A percentile compares a stretch with the other conserved stretches of the same genome.
These are phyloP conservation scores for Amaurobius ferox DNA, from an alignment of 2,888 invertebrate genomes.

Conservation along the genomic window DNA sequence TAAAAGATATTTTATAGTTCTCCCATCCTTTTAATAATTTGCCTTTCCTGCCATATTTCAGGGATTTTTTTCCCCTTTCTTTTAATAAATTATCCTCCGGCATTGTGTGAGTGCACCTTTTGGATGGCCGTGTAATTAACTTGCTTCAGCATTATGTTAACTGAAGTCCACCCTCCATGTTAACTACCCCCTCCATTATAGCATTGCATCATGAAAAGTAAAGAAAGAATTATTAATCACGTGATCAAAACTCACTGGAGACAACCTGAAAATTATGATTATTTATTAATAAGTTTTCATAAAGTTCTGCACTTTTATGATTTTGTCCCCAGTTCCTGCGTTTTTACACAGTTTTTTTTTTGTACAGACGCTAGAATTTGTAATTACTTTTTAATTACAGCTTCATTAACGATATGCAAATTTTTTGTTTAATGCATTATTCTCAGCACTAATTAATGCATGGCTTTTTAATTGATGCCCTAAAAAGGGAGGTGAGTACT, in stretches of 20 bases:
- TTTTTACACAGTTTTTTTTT: not conserved
- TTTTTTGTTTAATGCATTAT: not conserved
- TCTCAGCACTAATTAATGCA: not conserved
- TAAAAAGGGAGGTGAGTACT: not conserved
- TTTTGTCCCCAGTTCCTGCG: not conserved
- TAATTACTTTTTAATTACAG: constrained; percentile 9
- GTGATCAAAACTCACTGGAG: not conserved
- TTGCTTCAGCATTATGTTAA: not conserved
- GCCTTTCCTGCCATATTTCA: too few relatives aligned
- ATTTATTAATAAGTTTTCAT: not conserved
- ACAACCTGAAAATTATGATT: not conserved
- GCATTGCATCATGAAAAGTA: not conserved
- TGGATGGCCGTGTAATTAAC: not conserved
- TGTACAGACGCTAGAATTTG: not conserved
- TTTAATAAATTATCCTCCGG: too few relatives aligned
- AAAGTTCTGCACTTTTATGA: not conserved
- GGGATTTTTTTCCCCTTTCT: too few relatives aligned
- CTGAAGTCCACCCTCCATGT: too few relatives aligned
- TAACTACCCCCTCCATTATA: not conserved
- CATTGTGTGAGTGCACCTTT: not conserved
- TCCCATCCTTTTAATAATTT: too few relatives aligned
- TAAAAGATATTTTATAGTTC: too few relatives aligned
- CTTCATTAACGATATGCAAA: not conserved
- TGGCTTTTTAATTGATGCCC: not conserved
- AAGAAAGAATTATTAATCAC: not conserved